These are phyloP conservation scores for Campylomormyrus numenius DNA, from an alignment of 2,113 vertebrate genomes.

Conservation along the genomic window DNA sequence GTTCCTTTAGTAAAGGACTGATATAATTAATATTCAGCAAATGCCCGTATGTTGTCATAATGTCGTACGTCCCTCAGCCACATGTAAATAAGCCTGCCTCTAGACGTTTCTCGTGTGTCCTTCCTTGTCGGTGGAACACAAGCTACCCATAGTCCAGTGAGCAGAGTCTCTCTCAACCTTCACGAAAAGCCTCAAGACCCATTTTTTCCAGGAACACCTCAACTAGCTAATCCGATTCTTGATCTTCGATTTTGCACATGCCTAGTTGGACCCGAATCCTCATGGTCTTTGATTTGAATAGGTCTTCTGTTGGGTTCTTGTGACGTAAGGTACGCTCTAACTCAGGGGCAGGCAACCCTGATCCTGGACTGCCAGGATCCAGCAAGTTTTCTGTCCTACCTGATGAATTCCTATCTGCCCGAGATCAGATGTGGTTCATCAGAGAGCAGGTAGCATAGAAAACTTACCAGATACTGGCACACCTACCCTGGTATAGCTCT, in stretches of 20 bases:
- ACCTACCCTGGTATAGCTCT: background rate
- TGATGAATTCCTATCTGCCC: background rate
- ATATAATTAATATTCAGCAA: background rate
- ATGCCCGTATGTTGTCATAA: background rate
- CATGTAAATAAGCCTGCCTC: background rate
- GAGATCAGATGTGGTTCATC: background rate
- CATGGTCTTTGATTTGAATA: background rate
- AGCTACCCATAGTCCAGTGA: background rate
- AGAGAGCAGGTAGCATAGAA: background rate
- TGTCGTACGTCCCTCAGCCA: background rate
- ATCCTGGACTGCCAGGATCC: background rate
- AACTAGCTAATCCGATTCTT: background rate
- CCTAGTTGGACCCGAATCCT: background rate
- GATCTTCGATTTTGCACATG: background rate
- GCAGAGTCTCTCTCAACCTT: background rate
- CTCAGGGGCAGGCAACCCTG: background rate
- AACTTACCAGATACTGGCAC: background rate
- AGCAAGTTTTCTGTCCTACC: background rate
- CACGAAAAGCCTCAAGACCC: background rate
- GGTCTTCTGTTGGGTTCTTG: background rate
- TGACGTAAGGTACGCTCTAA: background rate
- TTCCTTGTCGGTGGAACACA: background rate
- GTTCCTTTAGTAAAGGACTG: background rate
- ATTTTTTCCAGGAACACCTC: background rate
- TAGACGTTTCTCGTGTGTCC: background rate